These are phyloP conservation scores for Drosophila watanabei DNA, from an alignment of 1,140 invertebrate genomes.

Conservation along the genomic window DNA sequence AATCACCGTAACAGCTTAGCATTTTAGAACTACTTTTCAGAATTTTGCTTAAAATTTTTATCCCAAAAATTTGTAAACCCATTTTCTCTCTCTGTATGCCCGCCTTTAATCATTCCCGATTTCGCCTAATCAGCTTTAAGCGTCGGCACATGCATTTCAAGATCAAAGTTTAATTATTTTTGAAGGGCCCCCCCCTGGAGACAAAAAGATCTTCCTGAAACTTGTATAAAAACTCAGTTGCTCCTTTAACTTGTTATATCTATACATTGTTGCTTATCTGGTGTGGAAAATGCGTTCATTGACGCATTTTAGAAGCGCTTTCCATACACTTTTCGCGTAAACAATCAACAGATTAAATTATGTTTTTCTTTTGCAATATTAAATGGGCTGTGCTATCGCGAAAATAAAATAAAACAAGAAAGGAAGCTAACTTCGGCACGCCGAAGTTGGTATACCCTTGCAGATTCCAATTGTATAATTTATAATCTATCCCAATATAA, in stretches of 20 bases:
- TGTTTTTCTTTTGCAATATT: conserved; percentile 63
- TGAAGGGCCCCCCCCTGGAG: conserved; percentile 33
- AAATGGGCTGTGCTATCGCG: conserved; percentile 64
- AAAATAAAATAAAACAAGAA: not conserved
- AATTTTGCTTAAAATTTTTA: not conserved
- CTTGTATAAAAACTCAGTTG: not conserved
- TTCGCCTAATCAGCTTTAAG: conserved; percentile 30
- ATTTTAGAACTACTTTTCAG: no score
- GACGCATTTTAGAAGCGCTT: conserved; percentile 68
- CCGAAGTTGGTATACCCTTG: no score
- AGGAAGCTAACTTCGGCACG: no score
- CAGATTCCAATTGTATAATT: no score
- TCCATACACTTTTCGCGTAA: conserved; percentile 60
- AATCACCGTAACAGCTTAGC: no score
- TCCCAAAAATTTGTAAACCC: not conserved
- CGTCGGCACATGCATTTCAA: conserved; percentile 36
- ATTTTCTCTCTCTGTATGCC: not conserved
- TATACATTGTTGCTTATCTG: conserved; percentile 48
- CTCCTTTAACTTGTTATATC: not conserved
- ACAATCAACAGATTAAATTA: conserved; percentile 74
- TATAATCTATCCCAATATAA: no score
- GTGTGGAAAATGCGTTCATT: conserved; percentile 80
- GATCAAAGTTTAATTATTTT: conserved; percentile 47
- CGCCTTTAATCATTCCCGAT: conserved; percentile 16
- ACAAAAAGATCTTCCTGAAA: conserved; percentile 10